phyloP scores from a whole-genome alignment of 2,113 vertebrate genomes.

The Plecotus auritus region DNA sequence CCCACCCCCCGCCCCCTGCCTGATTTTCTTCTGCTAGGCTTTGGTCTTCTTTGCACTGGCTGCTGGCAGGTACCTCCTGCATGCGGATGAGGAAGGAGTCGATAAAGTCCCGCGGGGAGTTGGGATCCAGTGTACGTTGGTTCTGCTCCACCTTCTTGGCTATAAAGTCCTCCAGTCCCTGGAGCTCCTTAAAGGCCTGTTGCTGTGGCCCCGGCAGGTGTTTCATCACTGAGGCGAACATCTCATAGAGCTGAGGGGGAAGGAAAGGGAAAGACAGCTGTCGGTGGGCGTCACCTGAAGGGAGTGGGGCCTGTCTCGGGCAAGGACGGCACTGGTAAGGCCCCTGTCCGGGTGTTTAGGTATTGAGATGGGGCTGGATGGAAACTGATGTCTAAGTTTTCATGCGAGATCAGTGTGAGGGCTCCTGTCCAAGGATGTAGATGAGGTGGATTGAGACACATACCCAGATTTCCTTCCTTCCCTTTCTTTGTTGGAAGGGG shows the following conservation, averaged over 20 bases:
- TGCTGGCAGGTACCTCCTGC: conserved; percentile 45
- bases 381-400: neutral
- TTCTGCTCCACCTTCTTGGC: conserved; percentile 64
- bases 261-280: neutral
- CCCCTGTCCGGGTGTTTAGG: neutral
- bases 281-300: neutral
- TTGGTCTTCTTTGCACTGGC: accelerated
- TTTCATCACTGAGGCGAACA: conserved; percentile 81
- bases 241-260: conserved; percentile 80
- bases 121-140: conserved; percentile 48
- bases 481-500: neutral
- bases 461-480: accelerated
- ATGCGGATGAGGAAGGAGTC: conserved; percentile 76
- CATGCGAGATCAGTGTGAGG: neutral
- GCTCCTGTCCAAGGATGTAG: neutral
- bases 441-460: neutral
- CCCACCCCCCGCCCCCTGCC: accelerated
- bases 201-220: conserved; percentile 80
- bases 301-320: no score
- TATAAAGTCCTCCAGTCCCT: conserved; percentile 68
- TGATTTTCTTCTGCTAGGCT: neutral
- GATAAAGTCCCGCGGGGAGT: conserved; percentile 62
- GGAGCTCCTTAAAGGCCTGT: conserved; percentile 26
- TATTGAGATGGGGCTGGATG: neutral
- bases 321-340: neutral